Evolutionary conservation across 2,888 invertebrate species (phyloP).

Genomic region (Macrophya alboannulata): DNA sequence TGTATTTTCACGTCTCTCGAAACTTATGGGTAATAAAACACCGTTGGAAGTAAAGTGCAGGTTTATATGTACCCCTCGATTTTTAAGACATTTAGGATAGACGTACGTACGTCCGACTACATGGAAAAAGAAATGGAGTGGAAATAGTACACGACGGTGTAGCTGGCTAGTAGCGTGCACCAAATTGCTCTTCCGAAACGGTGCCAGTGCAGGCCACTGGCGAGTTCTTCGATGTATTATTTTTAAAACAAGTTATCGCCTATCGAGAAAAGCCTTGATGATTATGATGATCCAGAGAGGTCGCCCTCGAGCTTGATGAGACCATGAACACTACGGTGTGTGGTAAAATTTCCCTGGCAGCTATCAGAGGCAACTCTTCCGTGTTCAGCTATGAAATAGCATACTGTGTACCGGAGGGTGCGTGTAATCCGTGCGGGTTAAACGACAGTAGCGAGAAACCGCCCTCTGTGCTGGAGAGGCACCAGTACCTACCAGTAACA

Average conservation of each 20-base stretch:
- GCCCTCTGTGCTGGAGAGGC: background rate
- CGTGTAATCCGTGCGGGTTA: constrained; percentile 35
- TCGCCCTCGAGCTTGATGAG: background rate
- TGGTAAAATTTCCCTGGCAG: background rate
- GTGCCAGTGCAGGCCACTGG: background rate
- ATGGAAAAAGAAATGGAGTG: constrained; percentile 22
- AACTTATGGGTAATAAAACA: background rate
- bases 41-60: background rate
- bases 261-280: too few species aligned
- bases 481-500: background rate
- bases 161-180: constrained; percentile 24
- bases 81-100: background rate
- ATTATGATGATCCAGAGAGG: background rate
- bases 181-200: constrained; percentile 2
- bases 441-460: constrained; percentile 40
- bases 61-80: background rate
- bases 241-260: background rate
- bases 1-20: background rate
- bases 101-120: background rate
- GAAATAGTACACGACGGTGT: background rate
- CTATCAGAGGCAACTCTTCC: background rate
- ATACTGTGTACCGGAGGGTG: background rate
- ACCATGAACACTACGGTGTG: background rate
- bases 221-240: background rate
- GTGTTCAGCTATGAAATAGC: too few species aligned